phyloP scores from a whole-genome alignment of 2,113 vertebrate species.

The Vidua chalybeata region DNA sequence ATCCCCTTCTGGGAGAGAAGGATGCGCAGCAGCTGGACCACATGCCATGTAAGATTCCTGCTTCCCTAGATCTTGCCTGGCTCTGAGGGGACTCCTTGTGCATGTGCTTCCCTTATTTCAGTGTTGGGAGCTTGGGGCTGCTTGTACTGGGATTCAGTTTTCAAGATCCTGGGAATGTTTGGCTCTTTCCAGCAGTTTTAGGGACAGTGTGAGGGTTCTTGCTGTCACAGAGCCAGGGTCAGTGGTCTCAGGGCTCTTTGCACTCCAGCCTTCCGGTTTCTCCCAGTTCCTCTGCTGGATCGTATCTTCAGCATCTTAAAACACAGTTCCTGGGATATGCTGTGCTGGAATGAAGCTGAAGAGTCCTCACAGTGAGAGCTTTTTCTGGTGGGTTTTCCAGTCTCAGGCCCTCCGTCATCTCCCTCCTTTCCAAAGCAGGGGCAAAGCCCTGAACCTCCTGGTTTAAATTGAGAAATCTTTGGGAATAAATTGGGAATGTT shows the following conservation, averaged over 20 bases:
- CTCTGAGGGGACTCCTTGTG: not conserved
- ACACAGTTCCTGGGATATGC: not conserved
- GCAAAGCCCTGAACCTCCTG: not conserved
- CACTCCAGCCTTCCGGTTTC: not conserved
- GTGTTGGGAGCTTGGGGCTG: not conserved
- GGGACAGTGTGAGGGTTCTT: not conserved
- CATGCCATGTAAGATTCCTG: conserved; percentile 60
- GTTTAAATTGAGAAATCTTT: not conserved
- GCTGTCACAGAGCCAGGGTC: not conserved
- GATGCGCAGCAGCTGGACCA: conserved; percentile 47
- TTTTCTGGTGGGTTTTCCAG: not conserved
- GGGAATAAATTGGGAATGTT: not conserved
- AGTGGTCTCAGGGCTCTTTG: not conserved
- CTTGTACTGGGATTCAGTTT: not conserved
- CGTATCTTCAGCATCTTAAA: not conserved
- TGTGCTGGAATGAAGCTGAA: not conserved
- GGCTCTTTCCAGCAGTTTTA: not conserved
- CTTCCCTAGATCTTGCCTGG: not conserved
- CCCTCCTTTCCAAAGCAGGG: not conserved
- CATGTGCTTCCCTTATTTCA: not conserved
- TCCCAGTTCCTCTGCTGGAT: not conserved
- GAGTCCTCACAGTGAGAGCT: not conserved
- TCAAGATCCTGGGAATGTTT: not conserved
- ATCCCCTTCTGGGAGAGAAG: conserved; percentile 9
- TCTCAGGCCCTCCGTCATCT: not conserved